A percentile compares a stretch with the other conserved stretches of the same genome.
phyloP scores from a whole-genome alignment of 2,113 vertebrate species.

The Peromyscus maniculatus region DNA sequence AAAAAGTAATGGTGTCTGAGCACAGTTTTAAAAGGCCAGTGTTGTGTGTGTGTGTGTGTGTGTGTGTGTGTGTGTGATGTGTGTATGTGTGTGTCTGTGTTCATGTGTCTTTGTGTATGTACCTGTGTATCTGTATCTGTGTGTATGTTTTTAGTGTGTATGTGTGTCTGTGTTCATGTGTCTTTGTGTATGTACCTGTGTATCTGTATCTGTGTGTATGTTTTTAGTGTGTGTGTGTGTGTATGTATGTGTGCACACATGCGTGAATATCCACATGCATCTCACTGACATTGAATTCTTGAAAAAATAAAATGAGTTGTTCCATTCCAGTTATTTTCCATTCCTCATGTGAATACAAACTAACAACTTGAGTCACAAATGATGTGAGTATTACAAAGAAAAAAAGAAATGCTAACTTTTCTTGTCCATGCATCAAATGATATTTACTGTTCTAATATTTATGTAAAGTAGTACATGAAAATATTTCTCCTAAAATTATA shows the following conservation, averaged over 20 bases:
- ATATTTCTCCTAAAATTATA: neutral
- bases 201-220: too few relatives aligned
- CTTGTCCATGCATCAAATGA: neutral
- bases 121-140: too few relatives aligned
- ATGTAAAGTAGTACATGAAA: neutral
- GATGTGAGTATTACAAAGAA: neutral
- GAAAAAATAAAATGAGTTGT: neutral
- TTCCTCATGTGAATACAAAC: neutral
- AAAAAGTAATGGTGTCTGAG: neutral
- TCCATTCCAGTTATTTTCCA: neutral
- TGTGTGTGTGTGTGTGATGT: too few relatives aligned
- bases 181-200: too few relatives aligned
- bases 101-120: neutral
- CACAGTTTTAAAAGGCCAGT: neutral
- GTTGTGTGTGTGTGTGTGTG: neutral
- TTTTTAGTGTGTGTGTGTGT: too few relatives aligned
- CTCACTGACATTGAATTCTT: neutral
- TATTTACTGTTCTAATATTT: neutral
- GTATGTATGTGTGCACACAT: too few relatives aligned
- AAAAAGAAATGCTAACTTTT: neutral
- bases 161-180: too few relatives aligned
- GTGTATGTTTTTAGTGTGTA: neutral
- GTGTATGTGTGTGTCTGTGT: too few relatives aligned
- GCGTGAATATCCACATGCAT: neutral
- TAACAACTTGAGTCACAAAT: neutral